Percentiles rank a stretch among this genome's conserved stretches.
phyloP scores from a whole-genome alignment of 2,888 invertebrate species.

The Lochmaea crataegi region DNA sequence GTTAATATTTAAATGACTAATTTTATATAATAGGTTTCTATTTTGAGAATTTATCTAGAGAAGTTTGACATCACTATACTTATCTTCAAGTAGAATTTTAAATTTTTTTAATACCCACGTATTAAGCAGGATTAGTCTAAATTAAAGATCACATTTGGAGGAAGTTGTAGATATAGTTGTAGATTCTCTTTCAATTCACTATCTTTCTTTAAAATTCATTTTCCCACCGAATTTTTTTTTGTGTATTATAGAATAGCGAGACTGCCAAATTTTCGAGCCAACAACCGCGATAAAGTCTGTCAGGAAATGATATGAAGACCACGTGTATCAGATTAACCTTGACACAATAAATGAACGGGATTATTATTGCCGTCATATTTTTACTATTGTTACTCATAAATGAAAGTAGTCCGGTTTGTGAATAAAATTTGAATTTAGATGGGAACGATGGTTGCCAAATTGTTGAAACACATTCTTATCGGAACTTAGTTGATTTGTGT shows the following conservation, averaged over 20 bases:
- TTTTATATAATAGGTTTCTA: too few species aligned
- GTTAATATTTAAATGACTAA: too few species aligned
- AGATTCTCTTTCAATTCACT: neutral
- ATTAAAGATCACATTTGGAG: too few species aligned
- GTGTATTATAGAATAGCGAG: neutral
- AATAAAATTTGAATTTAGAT: conserved; percentile 2
- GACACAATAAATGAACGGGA: conserved; percentile 51
- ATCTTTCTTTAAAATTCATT: neutral
- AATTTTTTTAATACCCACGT: too few species aligned
- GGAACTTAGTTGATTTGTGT: neutral
- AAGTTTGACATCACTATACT: too few species aligned
- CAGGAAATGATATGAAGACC: conserved; percentile 47
- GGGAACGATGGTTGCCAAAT: neutral
- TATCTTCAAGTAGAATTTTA: too few species aligned
- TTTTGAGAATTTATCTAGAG: too few species aligned
- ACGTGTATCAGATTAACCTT: conserved; percentile 49
- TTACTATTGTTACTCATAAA: conserved; percentile 5
- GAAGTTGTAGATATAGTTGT: too few species aligned
- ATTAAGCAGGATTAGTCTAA: too few species aligned
- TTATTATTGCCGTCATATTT: conserved; percentile 12
- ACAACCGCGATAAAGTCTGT: conserved; percentile 19
- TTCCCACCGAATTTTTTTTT: neutral
- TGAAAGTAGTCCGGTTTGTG: neutral
- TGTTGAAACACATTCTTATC: neutral
- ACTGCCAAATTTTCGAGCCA: conserved; percentile 10